Conservation (phyloP, 1,140 invertebrate species). For the Schlechtendalia chinensis region DNA sequence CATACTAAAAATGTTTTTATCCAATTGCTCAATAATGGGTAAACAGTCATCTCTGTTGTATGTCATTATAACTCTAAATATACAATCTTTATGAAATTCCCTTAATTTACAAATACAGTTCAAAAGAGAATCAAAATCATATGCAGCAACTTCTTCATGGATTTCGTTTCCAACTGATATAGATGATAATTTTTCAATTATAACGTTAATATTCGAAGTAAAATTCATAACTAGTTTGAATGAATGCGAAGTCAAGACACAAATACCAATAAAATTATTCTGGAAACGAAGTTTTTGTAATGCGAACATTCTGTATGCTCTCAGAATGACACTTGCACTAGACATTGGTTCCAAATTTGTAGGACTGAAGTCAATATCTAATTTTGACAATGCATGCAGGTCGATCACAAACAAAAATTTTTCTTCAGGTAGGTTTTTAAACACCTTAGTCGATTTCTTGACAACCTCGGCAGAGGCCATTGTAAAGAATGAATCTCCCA, state of each 20-base stretch:
- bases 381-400: not conserved
- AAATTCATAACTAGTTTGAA: constrained; percentile 20
- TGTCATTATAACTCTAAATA: constrained; percentile 36
- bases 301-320: constrained; percentile 23
- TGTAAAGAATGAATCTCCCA: not conserved
- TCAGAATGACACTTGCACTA: constrained; percentile 4
- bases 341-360: constrained; percentile 24
- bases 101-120: constrained; percentile 24
- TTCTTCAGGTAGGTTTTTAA: constrained; percentile 23
- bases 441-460: not conserved
- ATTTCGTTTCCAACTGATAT: not conserved
- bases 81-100: constrained; percentile 8
- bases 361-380: constrained; percentile 32
- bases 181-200: constrained; percentile 10
- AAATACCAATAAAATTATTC: constrained; percentile 40
- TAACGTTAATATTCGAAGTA: constrained; percentile 23
- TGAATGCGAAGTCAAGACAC: constrained; percentile 20
- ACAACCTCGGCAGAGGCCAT: constrained; percentile 1
- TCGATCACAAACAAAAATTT: constrained; percentile 35
- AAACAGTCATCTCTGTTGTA: constrained; percentile 47
- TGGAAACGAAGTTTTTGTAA: constrained; percentile 15
- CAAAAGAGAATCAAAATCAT: constrained; percentile 29
- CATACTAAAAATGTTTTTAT: constrained; percentile 23
- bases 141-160: constrained; percentile 29
- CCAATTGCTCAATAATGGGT: constrained; percentile 34